Base-by-base conservation (phyloP, 2,888 invertebrate genomes). In the Drosophila gaucha region DNA sequence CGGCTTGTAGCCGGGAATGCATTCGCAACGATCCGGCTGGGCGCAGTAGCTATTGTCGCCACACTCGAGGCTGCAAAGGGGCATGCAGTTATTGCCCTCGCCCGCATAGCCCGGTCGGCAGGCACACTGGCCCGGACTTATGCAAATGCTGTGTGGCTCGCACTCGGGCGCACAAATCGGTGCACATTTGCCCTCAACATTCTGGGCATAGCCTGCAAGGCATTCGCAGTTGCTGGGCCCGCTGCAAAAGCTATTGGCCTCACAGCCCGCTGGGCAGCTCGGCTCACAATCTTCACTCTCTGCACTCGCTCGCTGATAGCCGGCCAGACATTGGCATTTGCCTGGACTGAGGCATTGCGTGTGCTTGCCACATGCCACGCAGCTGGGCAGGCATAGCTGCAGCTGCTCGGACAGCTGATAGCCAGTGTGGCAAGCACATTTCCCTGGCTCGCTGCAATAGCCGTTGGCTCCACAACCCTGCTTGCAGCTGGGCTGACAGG, bases 291-390 rank as follows among this genome's bases (percentile, higher is more conserved):
- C 33, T 4, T 0, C 9, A 12, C 49, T 43, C 6, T 2, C n/a
- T 4, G 35, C 5, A 1, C 2, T 12, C 2, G 18, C 10, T 44
- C 47, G 64, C 1, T 43, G 6, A 39, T 51, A 76, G 1, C 71
- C 74, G 1, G 14, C 4, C 6, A 43, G 30, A 20, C 80, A 80
- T 0, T 47, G n/a, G 24, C 92, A 92, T 6, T 46, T 41, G 20
- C 87, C 64, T 0, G 90, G 90, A 2, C 64, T 77, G 1, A 59
- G 30, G 63, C 92, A 92, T 0, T 69, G 50, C 0, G 90, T 90
- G 67, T 90, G 79, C 0, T 22, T 18, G 14, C 80, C 82, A 35
- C 76, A 82, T 64, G 28, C 39, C 5, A 24, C 6, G 20, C 75
- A 75, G 10, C 8, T 24, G 3, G 75, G 71, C 4, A n/a, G 20